Percentiles rank a stretch among this genome's conserved stretches.
phyloP scores from a whole-genome alignment of 2,797 vertebrate genomes.

The Poeciliopsis infans region DNA sequence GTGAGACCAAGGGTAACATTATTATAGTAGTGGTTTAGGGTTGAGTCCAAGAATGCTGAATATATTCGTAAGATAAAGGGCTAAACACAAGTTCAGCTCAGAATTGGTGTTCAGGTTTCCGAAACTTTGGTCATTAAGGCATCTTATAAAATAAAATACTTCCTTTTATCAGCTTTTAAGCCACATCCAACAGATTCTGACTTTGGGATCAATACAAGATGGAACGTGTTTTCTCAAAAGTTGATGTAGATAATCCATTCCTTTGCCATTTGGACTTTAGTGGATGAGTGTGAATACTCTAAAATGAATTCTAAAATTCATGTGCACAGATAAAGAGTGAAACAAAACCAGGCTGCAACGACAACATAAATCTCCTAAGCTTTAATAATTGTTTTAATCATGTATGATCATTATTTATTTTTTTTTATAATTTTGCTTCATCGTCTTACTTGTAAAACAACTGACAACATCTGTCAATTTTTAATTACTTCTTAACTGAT shows the following conservation, averaged over 20 bases:
- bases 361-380: not conserved
- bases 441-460: not conserved
- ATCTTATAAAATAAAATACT: too few relatives aligned
- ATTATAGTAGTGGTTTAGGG: not conserved
- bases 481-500: not conserved
- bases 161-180: too few relatives aligned
- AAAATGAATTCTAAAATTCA: not conserved
- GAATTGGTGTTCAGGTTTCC: not conserved
- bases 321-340: not conserved
- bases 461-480: not conserved
- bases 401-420: not conserved
- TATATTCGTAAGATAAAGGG: not conserved
- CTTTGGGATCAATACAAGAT: not conserved
- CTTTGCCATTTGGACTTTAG: not conserved
- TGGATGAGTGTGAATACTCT: not conserved
- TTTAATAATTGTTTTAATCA: not conserved
- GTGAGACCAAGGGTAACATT: not conserved
- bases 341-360: not conserved
- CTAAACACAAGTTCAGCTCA: not conserved
- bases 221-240: not conserved
- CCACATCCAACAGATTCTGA: not conserved
- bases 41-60: not conserved
- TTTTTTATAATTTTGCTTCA: not conserved
- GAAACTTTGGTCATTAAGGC: not conserved
- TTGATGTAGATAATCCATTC: not conserved